Evolutionary conservation across 2,888 invertebrate genomes (phyloP).

Genomic region (Sinohyriopsis cumingii): DNA sequence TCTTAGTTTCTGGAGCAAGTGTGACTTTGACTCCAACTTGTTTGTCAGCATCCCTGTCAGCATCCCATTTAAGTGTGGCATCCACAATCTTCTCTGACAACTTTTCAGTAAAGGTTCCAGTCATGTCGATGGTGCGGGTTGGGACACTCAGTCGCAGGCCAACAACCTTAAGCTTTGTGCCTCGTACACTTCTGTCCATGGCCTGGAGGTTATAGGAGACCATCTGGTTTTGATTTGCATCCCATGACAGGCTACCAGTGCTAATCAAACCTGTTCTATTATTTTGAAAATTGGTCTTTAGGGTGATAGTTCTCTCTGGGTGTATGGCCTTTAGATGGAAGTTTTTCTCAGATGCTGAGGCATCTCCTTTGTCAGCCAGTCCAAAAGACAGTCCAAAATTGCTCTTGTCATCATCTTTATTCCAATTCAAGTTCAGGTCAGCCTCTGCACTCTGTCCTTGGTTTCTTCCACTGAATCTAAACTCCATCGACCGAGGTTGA

Average conservation of each 20-base stretch:
- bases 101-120: conserved; percentile 37
- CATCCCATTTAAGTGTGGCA: conserved; percentile 55
- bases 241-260: conserved; percentile 46
- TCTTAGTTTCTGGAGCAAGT: conserved; percentile 31
- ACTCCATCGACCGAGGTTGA: conserved; percentile 49
- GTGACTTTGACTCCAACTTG: conserved; percentile 44
- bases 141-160: conserved; percentile 37
- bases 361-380: conserved; percentile 34
- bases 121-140: conserved; percentile 47
- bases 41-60: conserved; percentile 52
- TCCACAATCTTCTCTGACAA: conserved; percentile 20
- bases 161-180: conserved; percentile 5
- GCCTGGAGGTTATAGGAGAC: conserved; percentile 37
- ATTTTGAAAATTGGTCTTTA: conserved; percentile 38
- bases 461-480: conserved; percentile 31
- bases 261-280: conserved; percentile 26
- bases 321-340: conserved; percentile 39
- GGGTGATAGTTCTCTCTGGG: conserved; percentile 44
- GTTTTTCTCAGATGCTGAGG: conserved; percentile 34
- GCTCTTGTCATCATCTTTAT: conserved; percentile 47
- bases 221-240: conserved; percentile 45
- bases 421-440: conserved; percentile 60
- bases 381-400: conserved; percentile 44
- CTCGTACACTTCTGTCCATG: conserved; percentile 7
- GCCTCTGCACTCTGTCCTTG: conserved; percentile 40